Evolutionary conservation across 92 coral and sea anemone genomes (phyloP).

Genomic region (Anthopleura xanthogrammica): DNA sequence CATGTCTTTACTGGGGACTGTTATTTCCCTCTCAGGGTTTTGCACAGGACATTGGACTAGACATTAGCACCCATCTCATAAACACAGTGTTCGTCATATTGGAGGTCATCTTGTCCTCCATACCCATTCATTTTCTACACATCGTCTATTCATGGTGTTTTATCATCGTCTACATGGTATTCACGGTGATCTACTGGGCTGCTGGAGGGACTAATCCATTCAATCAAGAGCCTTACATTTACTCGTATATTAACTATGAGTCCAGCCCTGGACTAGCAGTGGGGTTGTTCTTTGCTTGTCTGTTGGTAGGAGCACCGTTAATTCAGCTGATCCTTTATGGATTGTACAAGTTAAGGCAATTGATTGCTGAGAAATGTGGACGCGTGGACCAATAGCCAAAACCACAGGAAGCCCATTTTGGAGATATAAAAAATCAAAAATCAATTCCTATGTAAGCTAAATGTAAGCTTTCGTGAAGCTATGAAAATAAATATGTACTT

Average conservation of each 20-base stretch:
- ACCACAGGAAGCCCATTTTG: too few species aligned
- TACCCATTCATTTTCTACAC: constrained; percentile 76
- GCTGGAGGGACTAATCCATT: constrained; percentile 62
- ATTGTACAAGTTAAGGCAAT: constrained; percentile 70
- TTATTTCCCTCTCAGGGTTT: constrained; percentile 23
- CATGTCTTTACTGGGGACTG: constrained; percentile 66
- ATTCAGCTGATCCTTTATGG: constrained; percentile 62
- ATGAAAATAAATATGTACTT: too few species aligned
- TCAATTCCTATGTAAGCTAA: too few species aligned
- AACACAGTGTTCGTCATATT: constrained; percentile 63
- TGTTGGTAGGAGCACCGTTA: constrained; percentile 55
- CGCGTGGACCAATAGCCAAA: neutral
- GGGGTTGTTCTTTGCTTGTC: constrained; percentile 44
- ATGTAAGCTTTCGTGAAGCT: too few species aligned
- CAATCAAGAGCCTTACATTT: constrained; percentile 57
- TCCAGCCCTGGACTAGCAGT: constrained; percentile 53
- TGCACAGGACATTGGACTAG: constrained; percentile 50
- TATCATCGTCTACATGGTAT: constrained; percentile 48
- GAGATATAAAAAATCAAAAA: too few species aligned
- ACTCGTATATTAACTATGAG: constrained; percentile 60
- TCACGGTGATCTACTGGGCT: constrained; percentile 84
- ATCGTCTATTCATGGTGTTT: constrained; percentile 53
- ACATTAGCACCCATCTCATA: constrained; percentile 67
- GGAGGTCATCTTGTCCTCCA: constrained; percentile 57
- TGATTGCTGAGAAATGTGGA: constrained; percentile 35